These are phyloP conservation scores for Lasioglossum villosulum DNA, from an alignment of 2,888 invertebrate genomes.

Conservation along the genomic window DNA sequence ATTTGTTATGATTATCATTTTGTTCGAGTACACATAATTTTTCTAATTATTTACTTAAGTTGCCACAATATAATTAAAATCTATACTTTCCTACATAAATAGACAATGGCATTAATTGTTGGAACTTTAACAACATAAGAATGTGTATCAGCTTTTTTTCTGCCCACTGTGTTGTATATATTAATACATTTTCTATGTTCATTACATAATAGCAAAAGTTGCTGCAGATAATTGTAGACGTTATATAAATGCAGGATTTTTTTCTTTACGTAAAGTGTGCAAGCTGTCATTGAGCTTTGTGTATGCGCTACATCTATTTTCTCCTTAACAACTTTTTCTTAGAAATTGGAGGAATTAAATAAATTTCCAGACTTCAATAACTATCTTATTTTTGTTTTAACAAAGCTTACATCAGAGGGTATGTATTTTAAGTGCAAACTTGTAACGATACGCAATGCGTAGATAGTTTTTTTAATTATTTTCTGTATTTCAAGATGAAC, in stretches of 20 bases:
- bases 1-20: background rate
- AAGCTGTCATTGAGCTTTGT: background rate
- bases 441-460: background rate
- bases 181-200: slow-evolving; percentile 27
- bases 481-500: slow-evolving; percentile 89
- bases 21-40: background rate
- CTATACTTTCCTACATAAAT: background rate
- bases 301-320: background rate
- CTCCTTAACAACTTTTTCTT: slow-evolving; percentile 84
- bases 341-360: slow-evolving; percentile 99
- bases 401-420: slow-evolving; percentile 95
- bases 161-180: background rate
- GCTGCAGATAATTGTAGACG: background rate
- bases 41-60: background rate
- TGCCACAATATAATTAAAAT: background rate
- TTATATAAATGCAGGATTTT: slow-evolving; percentile 33
- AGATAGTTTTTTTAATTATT: slow-evolving; percentile 1
- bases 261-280: background rate
- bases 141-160: background rate
- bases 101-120: background rate
- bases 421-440: slow-evolving; percentile 54
- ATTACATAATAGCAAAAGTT: slow-evolving; percentile 40
- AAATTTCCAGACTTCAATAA: slow-evolving; percentile 99
- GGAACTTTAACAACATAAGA: background rate
- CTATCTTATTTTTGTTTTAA: slow-evolving; percentile 98